Evolutionary conservation across 2,113 vertebrate genomes (phyloP), one percentile per base, ranked within the genome.

Genomic region (Anarhynchus alexandrinus): DNA sequence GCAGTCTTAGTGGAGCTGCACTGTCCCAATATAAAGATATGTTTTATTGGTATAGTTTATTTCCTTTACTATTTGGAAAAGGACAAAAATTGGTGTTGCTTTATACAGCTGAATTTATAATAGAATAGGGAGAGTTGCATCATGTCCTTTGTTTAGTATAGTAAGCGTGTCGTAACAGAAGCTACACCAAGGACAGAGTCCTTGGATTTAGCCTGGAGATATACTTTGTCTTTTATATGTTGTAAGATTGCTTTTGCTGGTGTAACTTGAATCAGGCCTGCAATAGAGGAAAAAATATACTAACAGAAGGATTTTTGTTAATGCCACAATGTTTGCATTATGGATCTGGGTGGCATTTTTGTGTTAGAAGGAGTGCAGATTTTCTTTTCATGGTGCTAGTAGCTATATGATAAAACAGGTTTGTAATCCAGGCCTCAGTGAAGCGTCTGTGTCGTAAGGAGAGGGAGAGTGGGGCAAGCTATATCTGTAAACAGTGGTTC

Each of bases 391-490:
- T 42, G 1, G 10, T 69, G 19, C 40, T 47, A 20, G 12, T 45
- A 69, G 62, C 25, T 47, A 9, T 9, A 10, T 54, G 43, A 61
- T 55, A 51, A 77, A 36, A 16, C 10, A 36, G 25, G 5, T 61
- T 80, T 94, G 52, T 65, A 84, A 67, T 73, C 19, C 74, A 55
- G 49, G 20, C 29, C 38, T 66, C 51, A 67, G 26, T 49, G 58
- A 91, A 90, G 47, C 67, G 73, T 93, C 83, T 96, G 82, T 86
- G 77, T 69, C 7, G n/a, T 91, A 86, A 89, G 80, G 34, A 91
- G 79, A 87, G 40, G 79, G 76, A 81, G 66, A 91, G 15, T 29
- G 49, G 77, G 36, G 57, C 66, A 85, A 73, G 45, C 80, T 89
- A 40, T 66, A 65, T 65, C n/a, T 86, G 27, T 61, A 57, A 80